Conservation (phyloP, 2,888 invertebrate species). For the Tolmerus cingulatus region DNA sequence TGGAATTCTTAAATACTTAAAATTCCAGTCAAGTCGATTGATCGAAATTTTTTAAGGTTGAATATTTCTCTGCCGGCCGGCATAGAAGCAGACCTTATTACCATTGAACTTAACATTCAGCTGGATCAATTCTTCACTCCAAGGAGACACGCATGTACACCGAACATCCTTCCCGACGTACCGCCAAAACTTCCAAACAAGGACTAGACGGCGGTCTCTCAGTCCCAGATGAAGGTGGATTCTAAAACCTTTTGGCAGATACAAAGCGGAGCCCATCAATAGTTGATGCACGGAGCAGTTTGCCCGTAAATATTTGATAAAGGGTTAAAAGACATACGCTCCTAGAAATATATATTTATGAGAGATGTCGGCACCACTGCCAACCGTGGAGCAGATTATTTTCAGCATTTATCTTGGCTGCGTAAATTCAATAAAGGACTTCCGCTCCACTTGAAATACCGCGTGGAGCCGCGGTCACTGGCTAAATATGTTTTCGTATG, state of each 20-base stretch:
- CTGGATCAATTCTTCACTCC: neutral
- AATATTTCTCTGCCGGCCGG: neutral
- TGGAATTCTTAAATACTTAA: neutral
- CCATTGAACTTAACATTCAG: conserved; percentile 1
- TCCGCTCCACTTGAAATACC: neutral
- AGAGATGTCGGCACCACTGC: neutral
- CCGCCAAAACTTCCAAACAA: neutral
- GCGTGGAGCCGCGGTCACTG: neutral
- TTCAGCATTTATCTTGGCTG: neutral
- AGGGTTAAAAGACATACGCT: neutral
- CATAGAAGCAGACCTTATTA: neutral
- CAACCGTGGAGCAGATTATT: neutral
- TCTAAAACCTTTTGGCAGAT: conserved; percentile 8
- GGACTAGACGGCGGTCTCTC: neutral
- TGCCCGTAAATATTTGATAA: conserved; percentile 8
- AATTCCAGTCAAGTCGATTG: neutral
- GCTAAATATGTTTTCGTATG: neutral
- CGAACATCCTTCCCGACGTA: neutral
- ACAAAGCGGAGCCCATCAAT: conserved; percentile 2
- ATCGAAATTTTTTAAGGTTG: neutral
- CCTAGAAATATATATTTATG: neutral
- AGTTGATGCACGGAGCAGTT: conserved; percentile 11
- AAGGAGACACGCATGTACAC: neutral
- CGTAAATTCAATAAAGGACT: neutral
- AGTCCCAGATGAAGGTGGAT: neutral